Conservation (phyloP, 2,113 vertebrate genomes). For the Suncus etruscus region DNA sequence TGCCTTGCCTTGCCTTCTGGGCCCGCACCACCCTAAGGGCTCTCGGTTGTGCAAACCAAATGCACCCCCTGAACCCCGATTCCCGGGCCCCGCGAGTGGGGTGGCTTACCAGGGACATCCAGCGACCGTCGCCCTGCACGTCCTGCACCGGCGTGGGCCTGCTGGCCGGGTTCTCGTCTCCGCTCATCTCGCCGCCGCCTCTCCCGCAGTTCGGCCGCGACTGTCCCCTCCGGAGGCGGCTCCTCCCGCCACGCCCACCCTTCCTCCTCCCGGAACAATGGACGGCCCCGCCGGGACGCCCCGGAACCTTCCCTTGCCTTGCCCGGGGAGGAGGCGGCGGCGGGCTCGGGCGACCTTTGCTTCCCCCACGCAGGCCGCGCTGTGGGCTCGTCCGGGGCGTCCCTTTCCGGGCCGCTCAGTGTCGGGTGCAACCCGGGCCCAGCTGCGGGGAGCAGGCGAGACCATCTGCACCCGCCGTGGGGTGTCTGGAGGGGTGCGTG, state of each 20-base stretch:
- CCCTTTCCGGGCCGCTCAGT: neutral
- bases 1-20: neutral
- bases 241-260: constrained; percentile 66
- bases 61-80: too few relatives aligned
- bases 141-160: constrained; percentile 90
- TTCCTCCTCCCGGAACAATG: constrained; percentile 54
- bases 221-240: neutral
- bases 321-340: neutral
- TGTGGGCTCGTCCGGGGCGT: constrained; percentile 26
- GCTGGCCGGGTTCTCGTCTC: constrained; percentile 92
- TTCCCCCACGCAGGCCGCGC: constrained; percentile 36
- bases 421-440: neutral
- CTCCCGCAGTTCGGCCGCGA: neutral
- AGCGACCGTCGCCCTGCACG: constrained; percentile 92
- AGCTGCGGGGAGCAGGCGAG: neutral
- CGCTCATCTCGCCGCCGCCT: constrained; percentile 86
- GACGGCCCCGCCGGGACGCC: neutral
- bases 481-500: neutral
- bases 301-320: constrained; percentile 24
- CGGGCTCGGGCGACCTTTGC: neutral
- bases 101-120: constrained; percentile 93
- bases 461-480: neutral
- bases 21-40: neutral
- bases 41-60: neutral
- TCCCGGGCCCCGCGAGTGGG: neutral